Conservation (phyloP, 2,797 vertebrate genomes). For the Sphenopsis melanotis region DNA sequence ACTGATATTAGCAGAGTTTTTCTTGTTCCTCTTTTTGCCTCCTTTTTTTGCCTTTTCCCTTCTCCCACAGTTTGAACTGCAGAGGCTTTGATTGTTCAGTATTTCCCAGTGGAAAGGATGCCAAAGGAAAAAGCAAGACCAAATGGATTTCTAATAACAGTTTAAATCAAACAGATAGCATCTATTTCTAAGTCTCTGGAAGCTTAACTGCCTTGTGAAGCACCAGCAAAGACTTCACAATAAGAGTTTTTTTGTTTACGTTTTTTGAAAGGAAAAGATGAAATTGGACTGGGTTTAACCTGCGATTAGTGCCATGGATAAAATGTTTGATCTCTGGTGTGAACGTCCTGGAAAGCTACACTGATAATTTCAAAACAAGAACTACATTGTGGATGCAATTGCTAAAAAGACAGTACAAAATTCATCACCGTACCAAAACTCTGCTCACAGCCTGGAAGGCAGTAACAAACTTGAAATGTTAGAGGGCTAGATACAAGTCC, state of each 20-base stretch:
- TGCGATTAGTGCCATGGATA: constrained; percentile 16
- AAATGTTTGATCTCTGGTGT: constrained; percentile 27
- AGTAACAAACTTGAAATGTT: constrained; percentile 7
- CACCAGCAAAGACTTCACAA: not conserved
- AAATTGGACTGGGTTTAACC: constrained; percentile 36
- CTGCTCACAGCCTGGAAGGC: not conserved
- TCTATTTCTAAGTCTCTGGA: constrained; percentile 23
- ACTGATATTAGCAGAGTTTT: not conserved
- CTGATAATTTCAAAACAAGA: constrained; percentile 28
- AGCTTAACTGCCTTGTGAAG: constrained; percentile 32
- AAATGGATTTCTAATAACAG: constrained; percentile 52
- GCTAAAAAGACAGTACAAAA: constrained; percentile 21
- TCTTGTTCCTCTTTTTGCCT: constrained; percentile 42
- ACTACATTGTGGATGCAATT: constrained; percentile 19
- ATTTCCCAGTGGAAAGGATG: constrained; percentile 36
- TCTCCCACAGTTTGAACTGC: constrained; percentile 45
- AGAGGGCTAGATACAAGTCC: constrained; percentile 4
- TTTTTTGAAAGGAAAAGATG: constrained; percentile 38
- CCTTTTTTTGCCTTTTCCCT: constrained; percentile 57
- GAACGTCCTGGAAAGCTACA: constrained; percentile 24
- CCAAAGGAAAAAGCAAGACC: constrained; percentile 38
- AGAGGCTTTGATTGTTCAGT: constrained; percentile 39
- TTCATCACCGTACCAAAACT: not conserved
- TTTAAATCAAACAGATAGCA: constrained; percentile 29
- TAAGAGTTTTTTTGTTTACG: not conserved